Conservation (phyloP, 2,797 vertebrate species). For the Thamnophis elegans region DNA sequence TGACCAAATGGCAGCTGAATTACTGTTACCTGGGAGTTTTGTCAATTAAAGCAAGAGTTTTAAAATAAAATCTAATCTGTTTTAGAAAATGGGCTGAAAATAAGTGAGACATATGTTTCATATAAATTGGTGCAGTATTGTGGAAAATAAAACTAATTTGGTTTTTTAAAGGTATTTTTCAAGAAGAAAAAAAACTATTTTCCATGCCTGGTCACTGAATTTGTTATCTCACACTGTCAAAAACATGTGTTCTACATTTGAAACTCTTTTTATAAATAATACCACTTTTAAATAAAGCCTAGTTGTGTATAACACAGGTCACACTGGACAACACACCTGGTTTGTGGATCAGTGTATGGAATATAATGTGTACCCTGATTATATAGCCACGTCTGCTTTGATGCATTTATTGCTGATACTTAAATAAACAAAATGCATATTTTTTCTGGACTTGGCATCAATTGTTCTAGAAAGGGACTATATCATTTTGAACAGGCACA, state of each 20-base stretch:
- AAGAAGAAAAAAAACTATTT: not conserved
- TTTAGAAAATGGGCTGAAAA: not conserved
- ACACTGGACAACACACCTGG: not conserved
- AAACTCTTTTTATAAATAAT: not conserved
- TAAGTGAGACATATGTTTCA: not conserved
- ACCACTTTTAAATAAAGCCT: not conserved
- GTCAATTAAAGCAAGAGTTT: not conserved
- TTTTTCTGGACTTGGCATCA: not conserved
- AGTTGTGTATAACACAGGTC: not conserved
- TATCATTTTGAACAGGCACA: conserved; percentile 15
- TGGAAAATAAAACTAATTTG: not conserved
- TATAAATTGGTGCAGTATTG: not conserved
- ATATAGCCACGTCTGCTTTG: not conserved
- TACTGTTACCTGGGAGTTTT: not conserved
- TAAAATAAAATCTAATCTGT: not conserved
- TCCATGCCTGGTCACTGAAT: not conserved
- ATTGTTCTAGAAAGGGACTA: not conserved
- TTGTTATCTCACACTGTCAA: not conserved
- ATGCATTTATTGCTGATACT: not conserved
- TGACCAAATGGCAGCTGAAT: not conserved
- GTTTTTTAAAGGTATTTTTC: not conserved
- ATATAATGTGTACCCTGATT: not conserved
- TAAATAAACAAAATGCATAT: not conserved
- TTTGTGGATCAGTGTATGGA: not conserved
- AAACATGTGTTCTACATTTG: fast-evolving